These are phyloP conservation scores for Lydus trimaculatus DNA, from an alignment of 2,888 invertebrate species.

Conservation along the genomic window DNA sequence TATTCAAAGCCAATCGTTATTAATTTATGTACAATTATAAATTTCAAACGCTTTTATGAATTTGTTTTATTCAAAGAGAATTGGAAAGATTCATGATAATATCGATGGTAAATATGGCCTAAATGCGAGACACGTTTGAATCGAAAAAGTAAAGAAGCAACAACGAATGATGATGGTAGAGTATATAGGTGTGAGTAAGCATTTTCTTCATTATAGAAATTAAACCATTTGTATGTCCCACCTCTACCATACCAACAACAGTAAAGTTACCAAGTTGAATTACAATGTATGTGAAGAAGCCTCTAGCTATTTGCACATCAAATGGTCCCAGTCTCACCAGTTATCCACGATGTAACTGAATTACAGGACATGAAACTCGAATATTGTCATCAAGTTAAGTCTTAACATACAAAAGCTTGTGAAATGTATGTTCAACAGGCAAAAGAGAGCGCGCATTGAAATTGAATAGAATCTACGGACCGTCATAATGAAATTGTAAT, in stretches of 20 bases:
- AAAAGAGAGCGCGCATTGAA: neutral
- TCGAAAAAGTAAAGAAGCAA: neutral
- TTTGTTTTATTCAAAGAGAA: too few species aligned
- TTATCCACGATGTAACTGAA: conserved; percentile 13
- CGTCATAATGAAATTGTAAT: neutral
- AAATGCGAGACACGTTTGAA: conserved; percentile 21
- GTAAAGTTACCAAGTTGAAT: conserved; percentile 29
- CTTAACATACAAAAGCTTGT: neutral
- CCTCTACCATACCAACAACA: neutral
- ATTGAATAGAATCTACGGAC: neutral
- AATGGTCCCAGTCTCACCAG: conserved; percentile 24
- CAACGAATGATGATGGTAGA: neutral
- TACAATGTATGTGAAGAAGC: conserved; percentile 28
- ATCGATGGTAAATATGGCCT: conserved; percentile 20
- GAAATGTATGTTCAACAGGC: conserved; percentile 6
- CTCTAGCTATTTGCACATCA: conserved; percentile 30
- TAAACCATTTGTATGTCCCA: conserved; percentile 27
- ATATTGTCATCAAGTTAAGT: conserved; percentile 21
- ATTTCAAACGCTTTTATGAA: too few species aligned
- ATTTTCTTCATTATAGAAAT: conserved; percentile 25
- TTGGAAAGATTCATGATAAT: conserved; percentile 19
- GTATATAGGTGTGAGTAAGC: conserved; percentile 10
- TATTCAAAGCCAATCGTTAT: neutral
- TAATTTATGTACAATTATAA: neutral
- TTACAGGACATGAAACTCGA: conserved; percentile 30